These are phyloP conservation scores for Ciconia stormi DNA, from an alignment of 2,113 vertebrate species.

Conservation along the genomic window DNA sequence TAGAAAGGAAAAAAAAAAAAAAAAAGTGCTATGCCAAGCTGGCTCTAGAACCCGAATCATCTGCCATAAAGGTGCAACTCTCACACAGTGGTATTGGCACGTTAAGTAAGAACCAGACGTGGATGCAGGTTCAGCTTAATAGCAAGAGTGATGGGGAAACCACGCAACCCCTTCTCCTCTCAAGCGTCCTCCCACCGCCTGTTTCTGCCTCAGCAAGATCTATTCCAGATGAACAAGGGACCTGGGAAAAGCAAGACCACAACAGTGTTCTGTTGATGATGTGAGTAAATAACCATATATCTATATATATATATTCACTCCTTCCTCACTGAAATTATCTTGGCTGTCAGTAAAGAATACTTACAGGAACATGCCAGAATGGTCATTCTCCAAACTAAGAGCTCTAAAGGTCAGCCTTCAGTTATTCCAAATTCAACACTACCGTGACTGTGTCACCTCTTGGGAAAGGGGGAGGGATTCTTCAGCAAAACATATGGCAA, in stretches of 20 bases:
- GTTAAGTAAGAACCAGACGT: background rate
- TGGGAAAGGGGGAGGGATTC: background rate
- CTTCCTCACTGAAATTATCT: background rate
- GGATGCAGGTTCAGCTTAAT: background rate
- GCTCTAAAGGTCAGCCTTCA: conserved; percentile 23
- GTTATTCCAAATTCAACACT: background rate
- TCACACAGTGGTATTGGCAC: background rate
- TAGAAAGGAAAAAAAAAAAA: background rate
- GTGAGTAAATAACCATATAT: background rate
- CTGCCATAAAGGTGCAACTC: background rate
- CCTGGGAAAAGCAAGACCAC: background rate
- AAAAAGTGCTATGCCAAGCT: background rate
- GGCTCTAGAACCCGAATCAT: background rate
- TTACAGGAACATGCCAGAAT: background rate
- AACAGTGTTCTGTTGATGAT: background rate
- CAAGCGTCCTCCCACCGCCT: background rate
- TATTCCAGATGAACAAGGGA: background rate
- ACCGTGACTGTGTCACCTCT: background rate
- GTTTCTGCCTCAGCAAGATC: background rate
- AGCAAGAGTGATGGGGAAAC: background rate
- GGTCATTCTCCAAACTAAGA: background rate
- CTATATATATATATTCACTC: background rate
- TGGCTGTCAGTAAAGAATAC: background rate
- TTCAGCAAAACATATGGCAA: conserved; percentile 39
- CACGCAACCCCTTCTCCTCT: background rate